These are phyloP conservation scores for Magallana angulata DNA, from an alignment of 1,140 invertebrate genomes.

Conservation along the genomic window DNA sequence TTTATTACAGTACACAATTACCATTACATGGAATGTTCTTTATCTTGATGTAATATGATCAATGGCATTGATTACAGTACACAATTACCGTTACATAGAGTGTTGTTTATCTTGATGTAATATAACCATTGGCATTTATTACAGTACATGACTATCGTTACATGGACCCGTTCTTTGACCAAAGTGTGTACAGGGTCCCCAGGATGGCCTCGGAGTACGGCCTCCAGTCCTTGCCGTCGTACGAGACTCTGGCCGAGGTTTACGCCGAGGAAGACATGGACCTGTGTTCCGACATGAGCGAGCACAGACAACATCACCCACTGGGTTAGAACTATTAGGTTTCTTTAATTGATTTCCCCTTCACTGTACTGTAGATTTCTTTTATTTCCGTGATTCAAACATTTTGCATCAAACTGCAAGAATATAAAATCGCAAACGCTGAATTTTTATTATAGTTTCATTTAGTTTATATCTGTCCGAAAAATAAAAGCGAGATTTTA, in stretches of 20 bases:
- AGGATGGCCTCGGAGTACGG: slow-evolving; percentile 98
- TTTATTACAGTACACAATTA: slow-evolving; percentile 90
- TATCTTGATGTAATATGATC: slow-evolving; percentile 72
- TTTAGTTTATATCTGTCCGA: too few species aligned
- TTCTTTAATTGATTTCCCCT: too few species aligned
- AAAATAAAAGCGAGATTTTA: too few species aligned
- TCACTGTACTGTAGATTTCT: too few species aligned
- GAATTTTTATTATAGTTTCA: too few species aligned
- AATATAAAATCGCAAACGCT: too few species aligned
- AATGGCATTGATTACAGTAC: not conserved
- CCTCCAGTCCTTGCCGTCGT: slow-evolving; percentile 86
- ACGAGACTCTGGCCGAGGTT: slow-evolving; percentile 64
- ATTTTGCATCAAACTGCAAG: too few species aligned
- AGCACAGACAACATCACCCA: slow-evolving; percentile 72
- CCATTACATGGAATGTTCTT: slow-evolving; percentile 91
- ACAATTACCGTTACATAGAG: not conserved
- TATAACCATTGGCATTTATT: too few species aligned
- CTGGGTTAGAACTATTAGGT: slow-evolving; percentile 50
- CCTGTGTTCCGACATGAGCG: slow-evolving; percentile 63
- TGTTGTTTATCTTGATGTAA: too few species aligned
- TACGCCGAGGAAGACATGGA: slow-evolving; percentile 57
- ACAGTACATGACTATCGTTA: slow-evolving; percentile 96
- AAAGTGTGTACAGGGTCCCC: slow-evolving; percentile 87
- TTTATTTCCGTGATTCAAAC: too few species aligned
- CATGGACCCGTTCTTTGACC: slow-evolving; percentile 88